Percentiles rank a stretch among this genome's conserved stretches.
Evolutionary conservation across 2,888 invertebrate species (phyloP).

Genomic region (Leptothorax acervorum): DNA sequence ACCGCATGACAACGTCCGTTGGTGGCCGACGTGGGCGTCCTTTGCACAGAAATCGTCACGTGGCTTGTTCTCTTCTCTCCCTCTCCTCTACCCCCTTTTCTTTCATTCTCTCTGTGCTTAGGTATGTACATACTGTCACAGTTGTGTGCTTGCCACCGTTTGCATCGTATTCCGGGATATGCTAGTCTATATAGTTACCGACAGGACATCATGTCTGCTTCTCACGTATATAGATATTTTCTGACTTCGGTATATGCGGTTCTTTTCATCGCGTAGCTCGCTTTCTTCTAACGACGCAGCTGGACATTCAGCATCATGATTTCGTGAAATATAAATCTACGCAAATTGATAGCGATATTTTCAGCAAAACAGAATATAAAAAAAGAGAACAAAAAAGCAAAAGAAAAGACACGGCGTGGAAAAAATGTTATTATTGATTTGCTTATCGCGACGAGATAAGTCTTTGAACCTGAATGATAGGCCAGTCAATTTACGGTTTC

Average conservation of each 20-base stretch:
- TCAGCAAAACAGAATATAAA: not conserved
- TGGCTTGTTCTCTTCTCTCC: constrained; percentile 9
- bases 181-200: constrained; percentile 18
- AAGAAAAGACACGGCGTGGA: not conserved
- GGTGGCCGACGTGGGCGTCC: constrained; percentile 42
- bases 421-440: not conserved
- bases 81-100: not conserved
- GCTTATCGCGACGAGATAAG: not conserved
- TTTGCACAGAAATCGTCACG: constrained; percentile 64
- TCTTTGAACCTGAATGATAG: not conserved
- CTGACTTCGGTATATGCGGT: constrained; percentile 37
- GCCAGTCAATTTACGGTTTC: too few species aligned
- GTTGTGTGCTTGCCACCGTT: constrained; percentile 30
- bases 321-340: constrained; percentile 15
- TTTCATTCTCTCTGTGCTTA: not conserved
- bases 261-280: constrained; percentile 29
- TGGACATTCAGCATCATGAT: constrained; percentile 7
- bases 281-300: not conserved
- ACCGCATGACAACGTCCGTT: constrained; percentile 60
- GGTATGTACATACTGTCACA: not conserved
- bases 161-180: constrained; percentile 22
- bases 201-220: constrained; percentile 20
- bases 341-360: not conserved
- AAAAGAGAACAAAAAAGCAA: not conserved
- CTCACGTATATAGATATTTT: constrained; percentile 38